Evolutionary conservation across 2,888 invertebrate genomes (phyloP), one percentile per base, ranked within the genome.

Genomic region (Spialia ferax): DNA sequence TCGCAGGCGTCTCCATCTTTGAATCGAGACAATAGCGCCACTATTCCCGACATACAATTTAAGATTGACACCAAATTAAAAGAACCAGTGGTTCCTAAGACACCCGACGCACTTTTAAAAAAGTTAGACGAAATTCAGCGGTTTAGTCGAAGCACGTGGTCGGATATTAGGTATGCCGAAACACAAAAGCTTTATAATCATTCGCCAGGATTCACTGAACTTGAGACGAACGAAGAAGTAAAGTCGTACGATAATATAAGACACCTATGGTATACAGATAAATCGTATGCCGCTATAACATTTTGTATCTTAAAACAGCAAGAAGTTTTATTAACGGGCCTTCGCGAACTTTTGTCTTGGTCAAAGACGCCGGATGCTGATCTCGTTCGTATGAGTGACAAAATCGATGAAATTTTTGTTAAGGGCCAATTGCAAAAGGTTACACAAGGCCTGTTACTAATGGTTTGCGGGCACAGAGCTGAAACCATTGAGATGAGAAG

Each of bases 381-480:
- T 13, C 5, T 48, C 4, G 32, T 18, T 11, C 20, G 35, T 23
- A 11, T 64, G 0, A 29, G 15, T 13, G 48, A 57, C 2, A 57
- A 64, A 57, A 32, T 64, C 13, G 20, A 26, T 11, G 23, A 48
- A 15, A 45, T 64, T 8, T 64, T 64, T 48, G 7, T 32, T 13
- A 57, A 64, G n/a, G 64, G 64, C 0, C 23, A 57, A n/a, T 56
- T 32, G 18, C 7, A 26, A 1, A 64, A 57, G 8, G 18, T 64
- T 1, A 57, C 56, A 0, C 23, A 26, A 8, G 48, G 57, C 18
- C 48, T 64, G 5, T 11, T 64, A 35, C 64, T 57, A 48, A 7
- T 64, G 18, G 56, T 32, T n/a, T 64, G 64, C n/a, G 64, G 56
- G 1, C 64, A 64, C 20, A 38, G 64, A 57, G 64, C 64, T 0